phyloP scores from a whole-genome alignment of 2,113 vertebrate species.

The Heloderma charlesbogerti region DNA sequence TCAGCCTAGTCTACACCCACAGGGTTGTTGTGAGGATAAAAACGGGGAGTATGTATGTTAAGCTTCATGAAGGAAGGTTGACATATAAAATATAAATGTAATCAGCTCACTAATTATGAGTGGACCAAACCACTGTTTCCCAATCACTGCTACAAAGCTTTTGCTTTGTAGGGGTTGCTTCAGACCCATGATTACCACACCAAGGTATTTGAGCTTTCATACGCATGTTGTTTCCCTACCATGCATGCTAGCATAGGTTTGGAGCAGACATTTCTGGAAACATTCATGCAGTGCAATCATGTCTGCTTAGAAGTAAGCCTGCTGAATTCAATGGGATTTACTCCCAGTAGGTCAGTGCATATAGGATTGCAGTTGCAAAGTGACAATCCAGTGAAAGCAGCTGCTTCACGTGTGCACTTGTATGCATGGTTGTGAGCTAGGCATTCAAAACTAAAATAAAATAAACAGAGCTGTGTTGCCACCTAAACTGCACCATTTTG shows the following conservation, averaged over 20 bases:
- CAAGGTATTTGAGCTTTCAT: background rate
- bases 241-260: background rate
- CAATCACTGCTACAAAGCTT: too few species aligned
- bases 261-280: background rate
- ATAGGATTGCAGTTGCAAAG: too few species aligned
- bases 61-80: background rate
- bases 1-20: background rate
- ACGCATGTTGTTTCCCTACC: background rate
- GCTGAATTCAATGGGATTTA: too few species aligned
- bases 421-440: background rate
- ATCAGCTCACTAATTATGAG: background rate
- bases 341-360: too few species aligned
- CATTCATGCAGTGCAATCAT: background rate
- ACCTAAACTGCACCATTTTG: background rate
- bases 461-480: background rate
- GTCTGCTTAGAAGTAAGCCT: too few species aligned
- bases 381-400: too few species aligned
- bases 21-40: background rate
- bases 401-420: background rate
- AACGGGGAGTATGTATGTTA: background rate
- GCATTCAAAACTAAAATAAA: background rate
- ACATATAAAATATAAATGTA: background rate
- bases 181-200: background rate
- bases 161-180: too few species aligned
- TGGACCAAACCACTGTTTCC: background rate